Percentiles rank a stretch among this genome's conserved stretches.
Conservation (phyloP, 2,797 vertebrate genomes). For the Apogon hyalosoma region DNA sequence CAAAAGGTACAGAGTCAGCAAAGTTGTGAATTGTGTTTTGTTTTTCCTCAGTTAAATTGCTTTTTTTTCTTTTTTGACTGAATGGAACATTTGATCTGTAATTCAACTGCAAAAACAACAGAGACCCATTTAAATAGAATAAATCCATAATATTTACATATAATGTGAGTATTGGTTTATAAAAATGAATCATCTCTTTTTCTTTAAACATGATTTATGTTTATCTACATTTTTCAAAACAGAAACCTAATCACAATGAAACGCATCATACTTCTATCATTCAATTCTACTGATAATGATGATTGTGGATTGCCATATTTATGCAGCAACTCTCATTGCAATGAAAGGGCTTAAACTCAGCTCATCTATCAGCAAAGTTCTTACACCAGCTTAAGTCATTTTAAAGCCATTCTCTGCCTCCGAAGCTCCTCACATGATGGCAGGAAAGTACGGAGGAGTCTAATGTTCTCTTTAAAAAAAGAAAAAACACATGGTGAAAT, state of each 20-base stretch:
- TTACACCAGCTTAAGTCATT: constrained; percentile 59
- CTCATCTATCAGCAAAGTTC: constrained; percentile 65
- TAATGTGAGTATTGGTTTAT: constrained; percentile 85
- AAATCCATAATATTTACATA: constrained; percentile 86
- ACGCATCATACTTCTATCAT: constrained; percentile 81
- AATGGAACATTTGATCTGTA: constrained; percentile 82
- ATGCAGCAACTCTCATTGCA: constrained; percentile 82
- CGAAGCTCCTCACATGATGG: constrained; percentile 63
- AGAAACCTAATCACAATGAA: constrained; percentile 83
- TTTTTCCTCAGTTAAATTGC: constrained; percentile 73
- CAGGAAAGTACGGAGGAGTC: constrained; percentile 63
- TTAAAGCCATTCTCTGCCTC: constrained; percentile 69
- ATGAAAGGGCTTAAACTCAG: constrained; percentile 66
- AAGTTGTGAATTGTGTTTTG: constrained; percentile 74
- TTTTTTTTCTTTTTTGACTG: constrained; percentile 69
- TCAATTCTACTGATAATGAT: constrained; percentile 84
- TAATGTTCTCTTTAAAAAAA: constrained; percentile 56
- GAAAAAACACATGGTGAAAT: constrained; percentile 56
- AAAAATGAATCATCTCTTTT: constrained; percentile 84
- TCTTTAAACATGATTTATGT: constrained; percentile 84
- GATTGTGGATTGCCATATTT: constrained; percentile 85
- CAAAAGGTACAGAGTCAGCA: constrained; percentile 79
- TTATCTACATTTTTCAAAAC: constrained; percentile 85
- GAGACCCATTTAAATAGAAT: constrained; percentile 87
- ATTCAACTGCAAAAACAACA: constrained; percentile 87